Evolutionary conservation across 2,888 invertebrate species (phyloP), one percentile per base, ranked within the genome.

Genomic region (Glyphotaelius pellucidus): DNA sequence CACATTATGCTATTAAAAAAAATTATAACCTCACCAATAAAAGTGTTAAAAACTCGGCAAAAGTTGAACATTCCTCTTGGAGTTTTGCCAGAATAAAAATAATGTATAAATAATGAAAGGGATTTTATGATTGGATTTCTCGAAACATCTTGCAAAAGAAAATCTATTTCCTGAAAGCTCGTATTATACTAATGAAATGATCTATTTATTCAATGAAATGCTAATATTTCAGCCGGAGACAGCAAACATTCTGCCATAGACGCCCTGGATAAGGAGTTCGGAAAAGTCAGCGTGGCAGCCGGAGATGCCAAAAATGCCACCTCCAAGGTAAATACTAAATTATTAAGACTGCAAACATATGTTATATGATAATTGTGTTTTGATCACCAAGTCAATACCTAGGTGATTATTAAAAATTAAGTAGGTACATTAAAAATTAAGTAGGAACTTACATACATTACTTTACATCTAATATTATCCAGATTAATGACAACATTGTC

Each of bases 221-320:
- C n/a, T 42, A 38, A 85, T 88, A 19, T 92, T 92, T 79, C 94
- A 96, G 96, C 96, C 15, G 94, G 95, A 80, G 95, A 95, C 92
- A 95, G 95, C 25, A 96, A 95, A 94, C 95, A 96, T 93, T 95
- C 96, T 0, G 96, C 96, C 83, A 95, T 96, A 93, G 96, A 96
- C 92, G 96, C 96, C 15, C 94, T 96, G 85, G 96, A 96, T 94
- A 96, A 96, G 93, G 96, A 96, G 94, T 94, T 96, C 92, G 95
- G 95, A 32, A 96, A 96, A 94, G 96, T 96, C 32, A 95, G 95
- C 12, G 92, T 95, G 15, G 96, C 96, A 1, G 96, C 96, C 0
- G 96, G 95, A 1, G 96, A 96, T 91, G 96, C 95, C 1, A 95
- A 95, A 92, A 95, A 95, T 86, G 95, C 96, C 0, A 96, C 96